phyloP scores from a whole-genome alignment of 2,888 invertebrate species.

The Carabus problematicus region DNA sequence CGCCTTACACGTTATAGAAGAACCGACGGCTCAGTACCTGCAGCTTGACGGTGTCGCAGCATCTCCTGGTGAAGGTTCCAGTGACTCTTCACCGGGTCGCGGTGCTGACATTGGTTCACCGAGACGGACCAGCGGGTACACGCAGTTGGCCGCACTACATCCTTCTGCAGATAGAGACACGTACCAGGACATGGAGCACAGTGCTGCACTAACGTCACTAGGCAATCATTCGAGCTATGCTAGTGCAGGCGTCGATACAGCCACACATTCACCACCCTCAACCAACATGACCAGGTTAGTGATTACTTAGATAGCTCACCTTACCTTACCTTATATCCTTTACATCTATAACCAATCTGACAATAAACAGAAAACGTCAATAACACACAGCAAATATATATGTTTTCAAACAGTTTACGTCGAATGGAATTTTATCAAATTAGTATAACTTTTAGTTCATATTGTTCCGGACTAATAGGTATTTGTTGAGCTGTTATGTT shows the following conservation, averaged over 20 bases:
- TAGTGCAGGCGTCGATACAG: constrained; percentile 10
- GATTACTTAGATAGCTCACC: too few species aligned
- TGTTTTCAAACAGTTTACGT: too few species aligned
- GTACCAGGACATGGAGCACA: constrained; percentile 36
- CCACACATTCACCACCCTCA: constrained; percentile 21
- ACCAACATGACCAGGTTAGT: constrained; percentile 36
- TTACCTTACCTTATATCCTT: too few species aligned
- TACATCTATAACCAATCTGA: too few species aligned
- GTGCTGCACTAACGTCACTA: constrained; percentile 26
- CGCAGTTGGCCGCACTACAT: constrained; percentile 28
- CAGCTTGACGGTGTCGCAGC: constrained; percentile 30
- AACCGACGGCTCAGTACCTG: constrained; percentile 28
- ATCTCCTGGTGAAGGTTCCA: constrained; percentile 28
- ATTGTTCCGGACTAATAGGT: too few species aligned
- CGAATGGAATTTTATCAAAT: too few species aligned
- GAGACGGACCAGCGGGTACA: constrained; percentile 20
- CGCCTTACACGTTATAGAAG: constrained; percentile 24
- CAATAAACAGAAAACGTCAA: too few species aligned
- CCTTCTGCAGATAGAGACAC: constrained; percentile 25
- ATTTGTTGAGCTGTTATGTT: too few species aligned
- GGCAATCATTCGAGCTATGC: constrained; percentile 23
- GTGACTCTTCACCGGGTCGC: constrained; percentile 13
- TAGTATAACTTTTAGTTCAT: too few species aligned
- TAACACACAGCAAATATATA: too few species aligned
- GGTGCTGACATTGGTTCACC: constrained; percentile 15